Base-by-base conservation (phyloP, 2,888 invertebrate genomes). In the Petrolisthes manimaculis region DNA sequence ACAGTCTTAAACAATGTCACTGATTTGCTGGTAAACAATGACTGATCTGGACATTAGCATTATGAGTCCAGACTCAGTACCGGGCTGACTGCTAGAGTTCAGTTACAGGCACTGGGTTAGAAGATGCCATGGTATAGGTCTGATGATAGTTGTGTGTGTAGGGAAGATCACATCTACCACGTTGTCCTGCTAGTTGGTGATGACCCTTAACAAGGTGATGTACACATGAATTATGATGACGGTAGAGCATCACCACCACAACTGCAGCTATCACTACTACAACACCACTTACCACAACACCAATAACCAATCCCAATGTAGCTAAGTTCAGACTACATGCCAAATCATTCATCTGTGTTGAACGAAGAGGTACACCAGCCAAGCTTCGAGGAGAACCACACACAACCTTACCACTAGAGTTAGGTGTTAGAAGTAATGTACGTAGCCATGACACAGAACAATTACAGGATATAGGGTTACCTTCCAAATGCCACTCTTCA, bases 81-180 rank as follows among this genome's bases (percentile, higher is more conserved):
- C 84, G 81, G 88, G 90, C 90, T 83, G 86, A 86, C 86, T 90
- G 90, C 90, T 90, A 90, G 84, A 90, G 90, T 84, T 90, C 90
- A 21, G 90, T 90, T 24, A 90, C 90, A 37, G 90, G 90, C 86
- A 90, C 90, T 14, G 90, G 90, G 79, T 90, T 90, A 69, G 85
- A 85, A n/a, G 90, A 82, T 6, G 90, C 86, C 86, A 90, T 86
- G 80, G 82, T 90, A 78, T 88, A 89, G 71, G 86, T 88, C 18
- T 83, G 90, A 61, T 88, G 86, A 54, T 90, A 84, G 69, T 78
- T 85, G 78, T 89, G 89, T 53, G 82, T 84, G 82, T 86, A 89
- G 3, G 89, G 79, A 53, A 81, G 86, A 67, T 89, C 87, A 14
- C 78, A 81, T 21, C 79, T 21, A 24, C 90, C 80, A 14, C 77